A percentile compares a stretch with the other conserved stretches of the same genome.
Conservation (phyloP, 2,888 invertebrate species). For the Drosophila merina region DNA sequence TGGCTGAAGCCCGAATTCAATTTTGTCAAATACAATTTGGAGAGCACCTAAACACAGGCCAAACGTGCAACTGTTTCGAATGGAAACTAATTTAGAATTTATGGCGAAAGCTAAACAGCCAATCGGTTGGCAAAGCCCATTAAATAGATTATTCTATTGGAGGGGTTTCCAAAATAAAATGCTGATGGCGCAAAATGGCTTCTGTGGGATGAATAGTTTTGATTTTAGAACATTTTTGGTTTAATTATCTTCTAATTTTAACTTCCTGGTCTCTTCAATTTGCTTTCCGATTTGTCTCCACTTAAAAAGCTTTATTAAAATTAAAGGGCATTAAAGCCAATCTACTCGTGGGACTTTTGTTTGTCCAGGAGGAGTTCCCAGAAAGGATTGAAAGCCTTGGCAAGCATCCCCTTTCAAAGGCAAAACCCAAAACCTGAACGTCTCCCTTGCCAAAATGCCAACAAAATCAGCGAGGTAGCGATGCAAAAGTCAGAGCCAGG, state of each 20-base stretch:
- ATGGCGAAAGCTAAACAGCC: constrained; percentile 30
- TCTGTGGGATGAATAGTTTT: background rate
- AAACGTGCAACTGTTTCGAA: constrained; percentile 10
- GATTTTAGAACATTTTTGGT: background rate
- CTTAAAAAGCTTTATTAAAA: constrained; percentile 42
- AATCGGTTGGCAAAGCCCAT: constrained; percentile 2
- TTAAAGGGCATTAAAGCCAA: constrained; percentile 39
- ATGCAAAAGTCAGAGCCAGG: background rate
- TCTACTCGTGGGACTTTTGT: constrained; percentile 4
- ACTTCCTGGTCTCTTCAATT: constrained; percentile 18
- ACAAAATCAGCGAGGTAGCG: constrained; percentile 19
- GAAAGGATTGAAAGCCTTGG: constrained; percentile 19
- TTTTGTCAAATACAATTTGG: constrained; percentile 20
- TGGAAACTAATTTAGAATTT: constrained; percentile 56
- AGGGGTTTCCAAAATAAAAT: background rate
- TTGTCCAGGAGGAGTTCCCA: constrained; percentile 2
- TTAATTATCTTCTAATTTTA: constrained; percentile 1
- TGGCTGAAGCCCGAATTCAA: constrained; percentile 55
- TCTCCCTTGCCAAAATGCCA: constrained; percentile 4
- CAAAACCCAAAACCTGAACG: constrained; percentile 2
- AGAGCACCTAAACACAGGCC: constrained; percentile 17
- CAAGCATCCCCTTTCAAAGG: constrained; percentile 34
- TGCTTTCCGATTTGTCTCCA: constrained; percentile 14
- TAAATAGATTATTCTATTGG: background rate
- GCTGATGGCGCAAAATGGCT: background rate